Percentiles rank a stretch among this genome's conserved stretches.
Conservation (phyloP, 2,113 vertebrate genomes). For the Apistogramma diplotaenia region DNA sequence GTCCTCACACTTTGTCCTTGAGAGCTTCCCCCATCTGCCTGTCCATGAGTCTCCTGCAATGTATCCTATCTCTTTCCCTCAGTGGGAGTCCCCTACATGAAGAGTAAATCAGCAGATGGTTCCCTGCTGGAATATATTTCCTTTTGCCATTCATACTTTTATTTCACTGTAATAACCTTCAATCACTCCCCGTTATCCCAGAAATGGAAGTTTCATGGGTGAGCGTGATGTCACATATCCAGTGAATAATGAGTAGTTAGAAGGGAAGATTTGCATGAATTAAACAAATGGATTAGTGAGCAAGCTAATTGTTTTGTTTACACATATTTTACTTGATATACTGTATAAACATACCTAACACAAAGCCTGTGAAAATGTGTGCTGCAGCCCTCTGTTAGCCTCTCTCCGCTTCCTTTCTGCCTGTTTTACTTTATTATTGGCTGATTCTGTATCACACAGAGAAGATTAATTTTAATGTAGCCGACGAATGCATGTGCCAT, state of each 20-base stretch:
- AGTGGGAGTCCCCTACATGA: slow-evolving; percentile 22
- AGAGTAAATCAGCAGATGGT: slow-evolving; percentile 65
- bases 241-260: neutral
- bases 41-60: slow-evolving; percentile 10
- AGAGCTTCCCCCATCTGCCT: slow-evolving; percentile 44
- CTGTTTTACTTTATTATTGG: slow-evolving; percentile 13
- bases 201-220: slow-evolving; percentile 1
- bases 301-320: slow-evolving; percentile 7
- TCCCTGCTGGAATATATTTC: slow-evolving; percentile 59
- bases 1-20: slow-evolving; percentile 59
- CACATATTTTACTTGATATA: neutral
- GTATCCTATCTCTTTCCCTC: slow-evolving; percentile 41
- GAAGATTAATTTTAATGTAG: slow-evolving; percentile 19
- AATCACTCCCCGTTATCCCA: slow-evolving; percentile 5
- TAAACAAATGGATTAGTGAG: slow-evolving; percentile 12
- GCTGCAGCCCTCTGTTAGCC: neutral
- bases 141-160: slow-evolving; percentile 47
- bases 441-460: slow-evolving; percentile 17
- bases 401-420: neutral
- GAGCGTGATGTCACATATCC: slow-evolving; percentile 39
- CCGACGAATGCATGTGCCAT: neutral
- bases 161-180: slow-evolving; percentile 39
- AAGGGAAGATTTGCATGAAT: slow-evolving; percentile 11
- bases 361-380: neutral
- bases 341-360: neutral